phyloP scores from a whole-genome alignment of 2,797 vertebrate species.

The Lagocephalus sceleratus region DNA sequence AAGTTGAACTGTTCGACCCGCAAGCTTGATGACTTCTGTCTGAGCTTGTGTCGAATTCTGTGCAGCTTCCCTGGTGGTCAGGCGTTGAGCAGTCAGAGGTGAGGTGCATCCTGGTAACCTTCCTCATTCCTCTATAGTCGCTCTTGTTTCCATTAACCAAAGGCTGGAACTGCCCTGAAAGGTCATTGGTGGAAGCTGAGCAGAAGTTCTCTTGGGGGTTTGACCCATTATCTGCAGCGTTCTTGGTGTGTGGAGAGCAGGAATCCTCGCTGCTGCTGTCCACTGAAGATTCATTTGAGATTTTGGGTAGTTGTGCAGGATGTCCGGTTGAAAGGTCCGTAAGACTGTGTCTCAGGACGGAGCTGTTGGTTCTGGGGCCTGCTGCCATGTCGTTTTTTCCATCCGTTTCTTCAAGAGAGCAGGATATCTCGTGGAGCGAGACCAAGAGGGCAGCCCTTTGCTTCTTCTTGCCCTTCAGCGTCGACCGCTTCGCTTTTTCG shows the following conservation, averaged over 20 bases:
- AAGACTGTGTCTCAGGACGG: constrained; percentile 48
- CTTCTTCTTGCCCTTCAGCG: constrained; percentile 54
- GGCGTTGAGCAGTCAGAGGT: constrained; percentile 38
- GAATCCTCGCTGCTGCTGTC: constrained; percentile 73
- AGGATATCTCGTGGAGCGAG: constrained; percentile 64
- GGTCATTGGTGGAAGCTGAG: constrained; percentile 66
- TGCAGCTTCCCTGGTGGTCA: constrained; percentile 23
- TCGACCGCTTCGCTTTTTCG: constrained; percentile 33
- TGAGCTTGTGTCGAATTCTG: constrained; percentile 19
- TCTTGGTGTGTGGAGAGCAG: constrained; percentile 67
- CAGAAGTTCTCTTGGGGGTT: constrained; percentile 49
- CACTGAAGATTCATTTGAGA: constrained; percentile 45
- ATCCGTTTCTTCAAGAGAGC: constrained; percentile 52
- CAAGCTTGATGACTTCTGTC: constrained; percentile 33
- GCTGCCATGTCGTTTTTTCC: constrained; percentile 14
- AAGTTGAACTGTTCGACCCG: constrained; percentile 17
- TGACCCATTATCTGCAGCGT: constrained; percentile 48
- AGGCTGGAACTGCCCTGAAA: constrained; percentile 52
- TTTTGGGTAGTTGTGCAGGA: constrained; percentile 46
- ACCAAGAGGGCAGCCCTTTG: constrained; percentile 62
- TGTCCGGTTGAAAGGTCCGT: constrained; percentile 48
- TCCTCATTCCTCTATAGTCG: constrained; percentile 50
- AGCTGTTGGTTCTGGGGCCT: constrained; percentile 33
- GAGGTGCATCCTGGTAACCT: constrained; percentile 55
- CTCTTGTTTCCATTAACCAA: constrained; percentile 38